Base-by-base conservation (phyloP, 2,888 invertebrate genomes). In the Parnassius smintheus region DNA sequence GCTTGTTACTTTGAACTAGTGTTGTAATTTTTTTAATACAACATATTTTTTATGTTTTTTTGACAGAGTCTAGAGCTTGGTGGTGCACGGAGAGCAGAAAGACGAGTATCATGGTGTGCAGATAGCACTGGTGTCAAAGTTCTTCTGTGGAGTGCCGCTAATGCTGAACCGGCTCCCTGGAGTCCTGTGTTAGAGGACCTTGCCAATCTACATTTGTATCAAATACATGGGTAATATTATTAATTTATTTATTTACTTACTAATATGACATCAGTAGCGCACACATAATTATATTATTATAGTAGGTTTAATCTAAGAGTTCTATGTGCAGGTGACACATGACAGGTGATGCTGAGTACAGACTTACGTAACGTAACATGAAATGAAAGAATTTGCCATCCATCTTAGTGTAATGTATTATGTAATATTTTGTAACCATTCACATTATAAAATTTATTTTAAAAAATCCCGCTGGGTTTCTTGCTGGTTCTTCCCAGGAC, bases 161-260 rank as follows among this genome's bases (percentile, higher is more conserved):
- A 95, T 69, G 96, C 96, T 67, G 98, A 98, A 81, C 97, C 98
- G 0, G 97, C 97, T 75, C 98, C 98, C 0, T 98, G 98, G 98
- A 96, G 96, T 76, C 98, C 98, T 12, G 93, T 96, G 54, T 95
- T 97, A 72, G 96, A 96, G 79, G 97, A 98, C 82, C 94, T 96
- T 70, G 97, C 98, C 9, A 98, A 98, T 85, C 93, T 98, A 65
- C 96, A 97, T 78, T 92, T 98, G 0, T 96, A 98, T 75, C 93
- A 93, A 68, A 89, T 96, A 48, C 93, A 92, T 77, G 94, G 95
- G 96, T 96, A 76, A 70, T 13, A 9, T 13, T 49, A 18, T 13
- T 49, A 18, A 4, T 11, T 44, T 44, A 11, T 44, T 9, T 10
- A 10, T 9, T 44, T 44, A 11, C 44, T 11, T 44, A 35, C 7